Conservation (phyloP, 2,797 vertebrate genomes). For the Falco concolor region DNA sequence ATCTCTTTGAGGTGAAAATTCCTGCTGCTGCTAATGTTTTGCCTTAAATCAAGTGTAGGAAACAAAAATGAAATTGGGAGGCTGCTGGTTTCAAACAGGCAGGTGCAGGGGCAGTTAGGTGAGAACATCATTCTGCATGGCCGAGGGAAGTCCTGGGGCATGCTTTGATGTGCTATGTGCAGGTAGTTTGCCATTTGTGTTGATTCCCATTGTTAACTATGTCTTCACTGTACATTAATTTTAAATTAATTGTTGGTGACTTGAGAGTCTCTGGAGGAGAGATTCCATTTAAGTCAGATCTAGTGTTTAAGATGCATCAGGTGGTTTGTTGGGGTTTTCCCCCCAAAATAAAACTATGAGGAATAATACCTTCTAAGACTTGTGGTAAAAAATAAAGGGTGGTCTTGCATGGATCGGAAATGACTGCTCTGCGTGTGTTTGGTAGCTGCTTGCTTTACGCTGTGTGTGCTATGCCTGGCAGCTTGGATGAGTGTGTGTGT, state of each 20-base stretch:
- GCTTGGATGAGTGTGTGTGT: conserved; percentile 22
- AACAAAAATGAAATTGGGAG: not conserved
- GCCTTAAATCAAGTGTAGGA: not conserved
- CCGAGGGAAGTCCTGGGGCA: not conserved
- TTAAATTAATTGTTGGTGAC: not conserved
- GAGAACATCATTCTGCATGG: not conserved
- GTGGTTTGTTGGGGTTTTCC: not conserved
- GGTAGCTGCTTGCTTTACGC: not conserved
- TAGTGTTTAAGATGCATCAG: not conserved
- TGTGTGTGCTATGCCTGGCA: not conserved
- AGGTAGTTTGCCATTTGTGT: not conserved
- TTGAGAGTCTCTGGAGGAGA: not conserved
- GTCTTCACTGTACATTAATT: not conserved
- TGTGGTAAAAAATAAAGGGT: not conserved
- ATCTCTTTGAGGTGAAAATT: not conserved
- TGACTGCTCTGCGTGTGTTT: not conserved
- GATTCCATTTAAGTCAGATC: not conserved
- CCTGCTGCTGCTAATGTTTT: not conserved
- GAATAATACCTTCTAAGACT: not conserved
- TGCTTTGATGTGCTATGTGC: fast-evolving
- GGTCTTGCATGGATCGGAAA: not conserved
- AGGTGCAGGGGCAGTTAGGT: not conserved
- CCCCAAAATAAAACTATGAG: not conserved
- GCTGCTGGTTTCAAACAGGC: not conserved
- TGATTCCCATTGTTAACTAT: not conserved